phyloP scores from a whole-genome alignment of 2,888 invertebrate genomes.

The Empis livida region DNA sequence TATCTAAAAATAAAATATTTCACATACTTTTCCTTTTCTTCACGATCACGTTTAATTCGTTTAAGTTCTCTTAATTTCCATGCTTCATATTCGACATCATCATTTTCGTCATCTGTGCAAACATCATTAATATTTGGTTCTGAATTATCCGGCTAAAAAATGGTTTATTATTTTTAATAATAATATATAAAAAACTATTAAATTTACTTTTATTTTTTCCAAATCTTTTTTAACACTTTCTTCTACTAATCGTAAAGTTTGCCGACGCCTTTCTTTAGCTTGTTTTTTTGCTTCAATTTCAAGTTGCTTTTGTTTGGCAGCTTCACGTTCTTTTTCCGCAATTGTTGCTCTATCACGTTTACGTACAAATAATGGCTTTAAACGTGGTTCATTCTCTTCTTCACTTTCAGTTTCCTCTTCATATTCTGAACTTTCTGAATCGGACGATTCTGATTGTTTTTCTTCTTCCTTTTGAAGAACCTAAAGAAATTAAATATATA shows the following conservation, averaged over 20 bases:
- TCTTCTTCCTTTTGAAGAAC: slow-evolving; percentile 42
- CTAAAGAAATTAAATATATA: slow-evolving; percentile 7
- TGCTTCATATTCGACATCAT: slow-evolving; percentile 90
- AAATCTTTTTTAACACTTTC: slow-evolving; percentile 77
- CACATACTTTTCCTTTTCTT: slow-evolving; percentile 82
- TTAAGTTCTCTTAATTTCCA: slow-evolving; percentile 98
- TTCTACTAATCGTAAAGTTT: slow-evolving; percentile 82
- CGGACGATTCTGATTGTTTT: slow-evolving; percentile 47
- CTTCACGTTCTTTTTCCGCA: slow-evolving; percentile 85
- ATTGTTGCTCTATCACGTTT: slow-evolving; percentile 91
- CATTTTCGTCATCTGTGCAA: slow-evolving; percentile 89
- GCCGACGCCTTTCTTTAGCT: slow-evolving; percentile 76
- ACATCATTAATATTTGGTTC: slow-evolving; percentile 74
- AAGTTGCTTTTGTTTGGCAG: slow-evolving; percentile 66
- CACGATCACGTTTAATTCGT: slow-evolving; percentile 89
- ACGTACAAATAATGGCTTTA: slow-evolving; percentile 90
- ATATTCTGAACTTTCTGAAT: slow-evolving; percentile 65
- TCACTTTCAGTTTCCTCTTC: slow-evolving; percentile 75
- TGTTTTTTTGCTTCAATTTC: slow-evolving; percentile 72
- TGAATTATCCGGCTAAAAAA: slow-evolving; percentile 47
- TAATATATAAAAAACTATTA: neutral
- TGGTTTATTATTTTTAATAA: neutral
- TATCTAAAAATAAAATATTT: slow-evolving; percentile 3
- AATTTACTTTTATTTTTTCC: slow-evolving; percentile 40
- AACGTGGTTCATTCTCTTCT: slow-evolving; percentile 79